A percentile compares a stretch with the other conserved stretches of the same genome.
Evolutionary conservation across 2,888 invertebrate genomes (phyloP).

Genomic region (Caenorhabditis angaria): DNA sequence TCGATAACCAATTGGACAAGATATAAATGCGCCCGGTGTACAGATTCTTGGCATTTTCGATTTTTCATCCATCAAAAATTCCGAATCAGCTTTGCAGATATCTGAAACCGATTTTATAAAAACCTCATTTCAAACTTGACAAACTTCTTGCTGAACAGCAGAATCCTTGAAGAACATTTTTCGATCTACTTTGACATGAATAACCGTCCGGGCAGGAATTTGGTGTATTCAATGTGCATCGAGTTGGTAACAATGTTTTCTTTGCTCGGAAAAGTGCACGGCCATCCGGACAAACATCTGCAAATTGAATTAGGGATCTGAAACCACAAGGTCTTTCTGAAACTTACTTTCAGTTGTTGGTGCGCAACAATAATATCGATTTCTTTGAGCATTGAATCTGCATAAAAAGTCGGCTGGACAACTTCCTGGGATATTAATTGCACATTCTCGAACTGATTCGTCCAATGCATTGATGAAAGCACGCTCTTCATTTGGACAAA

Average conservation of each 20-base stretch:
- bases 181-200: conserved; percentile 59
- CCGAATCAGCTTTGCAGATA: conserved; percentile 62
- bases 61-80: conserved; percentile 64
- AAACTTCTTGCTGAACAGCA: conserved; percentile 65
- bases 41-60: conserved; percentile 67
- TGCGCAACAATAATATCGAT: conserved; percentile 69
- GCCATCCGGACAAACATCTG: conserved; percentile 66
- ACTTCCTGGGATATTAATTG: conserved; percentile 64
- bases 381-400: conserved; percentile 60
- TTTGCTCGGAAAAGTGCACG: conserved; percentile 59
- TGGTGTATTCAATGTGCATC: conserved; percentile 61
- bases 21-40: conserved; percentile 65
- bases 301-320: background rate
- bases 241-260: conserved; percentile 57
- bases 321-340: background rate
- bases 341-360: conserved; percentile 62
- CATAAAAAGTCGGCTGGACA: conserved; percentile 68
- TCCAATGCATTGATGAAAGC: conserved; percentile 61
- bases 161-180: conserved; percentile 65
- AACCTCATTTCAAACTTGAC: background rate
- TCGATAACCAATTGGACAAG: conserved; percentile 63
- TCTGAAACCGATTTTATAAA: conserved; percentile 42
- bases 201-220: conserved; percentile 64
- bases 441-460: conserved; percentile 64
- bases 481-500: conserved; percentile 56